These are phyloP conservation scores for Lochmaea crataegi DNA, from an alignment of 2,888 invertebrate genomes.

Conservation along the genomic window DNA sequence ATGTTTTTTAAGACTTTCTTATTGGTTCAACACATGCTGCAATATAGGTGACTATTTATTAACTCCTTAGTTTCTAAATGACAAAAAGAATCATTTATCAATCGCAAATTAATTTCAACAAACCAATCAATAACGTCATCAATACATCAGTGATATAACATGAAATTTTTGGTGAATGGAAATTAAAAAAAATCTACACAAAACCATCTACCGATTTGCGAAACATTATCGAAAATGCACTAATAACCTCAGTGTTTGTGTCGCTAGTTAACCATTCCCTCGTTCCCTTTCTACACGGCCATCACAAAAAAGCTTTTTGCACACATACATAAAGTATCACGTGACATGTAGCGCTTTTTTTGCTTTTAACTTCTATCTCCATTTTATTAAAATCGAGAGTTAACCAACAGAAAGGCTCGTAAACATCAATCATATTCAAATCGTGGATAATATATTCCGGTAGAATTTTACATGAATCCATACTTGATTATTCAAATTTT, in stretches of 20 bases:
- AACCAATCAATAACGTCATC: not conserved
- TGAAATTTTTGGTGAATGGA: not conserved
- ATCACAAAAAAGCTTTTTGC: conserved; percentile 11
- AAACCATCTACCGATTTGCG: not conserved
- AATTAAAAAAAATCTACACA: not conserved
- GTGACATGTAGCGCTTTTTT: conserved; percentile 17
- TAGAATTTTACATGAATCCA: no score
- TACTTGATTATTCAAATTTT: no score
- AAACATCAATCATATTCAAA: conserved; percentile 2
- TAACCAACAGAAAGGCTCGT: conserved; percentile 5
- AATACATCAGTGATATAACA: not conserved
- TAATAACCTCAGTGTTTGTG: conserved; percentile 12
- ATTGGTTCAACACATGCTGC: no score
- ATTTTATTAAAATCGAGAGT: conserved; percentile 7
- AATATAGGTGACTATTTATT: no score
- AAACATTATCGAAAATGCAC: not conserved
- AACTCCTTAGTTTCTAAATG: not conserved
- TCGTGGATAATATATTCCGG: not conserved
- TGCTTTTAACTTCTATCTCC: not conserved
- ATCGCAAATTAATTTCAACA: not conserved
- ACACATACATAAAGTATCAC: conserved; percentile 14
- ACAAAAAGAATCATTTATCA: not conserved
- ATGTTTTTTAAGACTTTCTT: no score
- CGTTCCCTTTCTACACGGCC: not conserved
- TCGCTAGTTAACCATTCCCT: not conserved